A percentile compares a stretch with the other conserved stretches of the same genome.
Evolutionary conservation across 2,113 vertebrate species (phyloP).

Genomic region (Macroglossus sobrinus): DNA sequence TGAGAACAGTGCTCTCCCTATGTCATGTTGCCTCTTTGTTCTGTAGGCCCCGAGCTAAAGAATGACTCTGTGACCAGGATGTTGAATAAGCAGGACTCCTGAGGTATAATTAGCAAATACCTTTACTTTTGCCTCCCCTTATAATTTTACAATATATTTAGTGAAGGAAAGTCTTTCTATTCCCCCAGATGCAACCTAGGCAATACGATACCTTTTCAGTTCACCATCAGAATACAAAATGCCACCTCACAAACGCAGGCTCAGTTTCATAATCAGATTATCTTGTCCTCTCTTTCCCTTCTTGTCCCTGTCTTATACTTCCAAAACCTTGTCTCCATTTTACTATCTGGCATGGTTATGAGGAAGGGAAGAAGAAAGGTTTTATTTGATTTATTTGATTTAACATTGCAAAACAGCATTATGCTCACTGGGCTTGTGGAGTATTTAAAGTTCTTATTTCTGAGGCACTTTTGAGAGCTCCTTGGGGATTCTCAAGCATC

Average conservation of each 20-base stretch:
- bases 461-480: not conserved
- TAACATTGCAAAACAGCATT: not conserved
- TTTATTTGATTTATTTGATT: not conserved
- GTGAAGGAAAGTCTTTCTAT: not conserved
- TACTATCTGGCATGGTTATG: not conserved
- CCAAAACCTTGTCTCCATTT: not conserved
- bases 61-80: not conserved
- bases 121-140: not conserved
- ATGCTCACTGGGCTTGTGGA: not conserved
- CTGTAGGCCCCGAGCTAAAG: not conserved
- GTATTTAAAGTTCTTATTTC: not conserved
- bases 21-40: not conserved
- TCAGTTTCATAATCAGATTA: not conserved
- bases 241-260: not conserved
- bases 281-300: not conserved
- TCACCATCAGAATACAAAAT: conserved; percentile 14
- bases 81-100: not conserved
- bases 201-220: not conserved
- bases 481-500: not conserved
- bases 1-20: not conserved
- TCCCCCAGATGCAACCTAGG: not conserved
- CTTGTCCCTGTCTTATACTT: not conserved
- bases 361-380: not conserved
- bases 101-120: not conserved
- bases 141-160: not conserved